These are phyloP conservation scores for Eulacestoma nigropectus DNA, from an alignment of 2,113 vertebrate genomes.

Conservation along the genomic window DNA sequence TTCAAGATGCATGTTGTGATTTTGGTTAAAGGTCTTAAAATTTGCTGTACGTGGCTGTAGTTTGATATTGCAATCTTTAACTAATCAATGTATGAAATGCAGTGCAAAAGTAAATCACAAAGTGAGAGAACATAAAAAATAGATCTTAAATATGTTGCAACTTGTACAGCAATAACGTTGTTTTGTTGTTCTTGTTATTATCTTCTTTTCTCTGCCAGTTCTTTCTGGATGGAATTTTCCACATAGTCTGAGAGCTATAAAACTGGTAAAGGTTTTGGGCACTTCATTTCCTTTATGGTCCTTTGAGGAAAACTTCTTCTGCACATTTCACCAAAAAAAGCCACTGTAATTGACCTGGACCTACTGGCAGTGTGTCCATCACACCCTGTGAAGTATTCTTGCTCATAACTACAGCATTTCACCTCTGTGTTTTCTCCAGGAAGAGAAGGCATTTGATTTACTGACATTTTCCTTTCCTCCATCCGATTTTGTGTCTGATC, in stretches of 20 bases:
- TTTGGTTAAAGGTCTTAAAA: background rate
- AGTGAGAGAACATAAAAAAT: background rate
- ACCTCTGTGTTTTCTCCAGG: background rate
- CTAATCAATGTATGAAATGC: background rate
- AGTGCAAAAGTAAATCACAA: background rate
- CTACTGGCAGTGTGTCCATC: background rate
- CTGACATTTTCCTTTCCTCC: background rate
- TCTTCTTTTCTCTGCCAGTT: background rate
- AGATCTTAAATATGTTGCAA: background rate
- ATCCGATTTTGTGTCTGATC: background rate
- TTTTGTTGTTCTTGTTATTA: background rate
- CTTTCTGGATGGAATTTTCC: conserved; percentile 11
- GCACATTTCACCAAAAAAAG: background rate
- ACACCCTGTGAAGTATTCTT: background rate
- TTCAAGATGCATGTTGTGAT: background rate
- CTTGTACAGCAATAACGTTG: background rate
- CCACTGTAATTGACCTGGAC: background rate
- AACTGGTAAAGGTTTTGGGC: background rate
- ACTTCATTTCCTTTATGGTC: conserved; percentile 5
- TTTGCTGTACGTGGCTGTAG: background rate
- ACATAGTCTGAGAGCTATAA: background rate
- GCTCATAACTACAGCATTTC: background rate
- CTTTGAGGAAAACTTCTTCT: background rate
- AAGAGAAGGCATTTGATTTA: background rate
- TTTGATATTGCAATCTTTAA: background rate